phyloP scores from a whole-genome alignment of 2,888 invertebrate genomes.

The Lochmaea capreae region DNA sequence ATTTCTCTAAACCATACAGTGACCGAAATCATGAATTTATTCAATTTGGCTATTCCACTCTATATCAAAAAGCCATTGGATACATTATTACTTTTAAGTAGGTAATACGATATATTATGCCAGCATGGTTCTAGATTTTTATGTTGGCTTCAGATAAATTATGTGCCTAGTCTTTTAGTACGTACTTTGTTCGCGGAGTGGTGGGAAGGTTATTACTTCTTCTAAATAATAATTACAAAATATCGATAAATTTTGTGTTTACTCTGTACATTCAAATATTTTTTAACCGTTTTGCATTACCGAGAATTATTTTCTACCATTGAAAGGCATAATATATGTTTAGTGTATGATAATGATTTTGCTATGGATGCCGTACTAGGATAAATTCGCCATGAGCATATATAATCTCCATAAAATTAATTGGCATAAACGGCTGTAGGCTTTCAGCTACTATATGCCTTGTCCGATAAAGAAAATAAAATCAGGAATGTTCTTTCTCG shows the following conservation, averaged over 20 bases:
- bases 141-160: no score
- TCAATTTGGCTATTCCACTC: no score
- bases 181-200: no score
- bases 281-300: not conserved
- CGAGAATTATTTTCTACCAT: slow-evolving; percentile 17
- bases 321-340: slow-evolving; percentile 22
- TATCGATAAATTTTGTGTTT: not conserved
- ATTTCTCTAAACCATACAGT: no score
- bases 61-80: no score
- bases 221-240: no score
- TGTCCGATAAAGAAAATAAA: slow-evolving; percentile 28
- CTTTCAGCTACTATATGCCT: slow-evolving; percentile 29
- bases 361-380: slow-evolving; percentile 7
- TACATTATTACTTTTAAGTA: no score
- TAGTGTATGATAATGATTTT: slow-evolving; percentile 27
- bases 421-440: slow-evolving; percentile 30
- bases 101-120: no score
- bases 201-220: no score
- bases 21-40: no score
- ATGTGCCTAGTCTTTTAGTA: no score
- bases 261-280: not conserved
- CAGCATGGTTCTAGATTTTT: no score
- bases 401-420: slow-evolving; percentile 40
- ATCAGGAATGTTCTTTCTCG: slow-evolving; percentile 8
- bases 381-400: slow-evolving; percentile 33